Percentiles rank a stretch among this genome's conserved stretches.
phyloP scores from a whole-genome alignment of 2,113 vertebrate genomes.

The Turdus rufiventris region DNA sequence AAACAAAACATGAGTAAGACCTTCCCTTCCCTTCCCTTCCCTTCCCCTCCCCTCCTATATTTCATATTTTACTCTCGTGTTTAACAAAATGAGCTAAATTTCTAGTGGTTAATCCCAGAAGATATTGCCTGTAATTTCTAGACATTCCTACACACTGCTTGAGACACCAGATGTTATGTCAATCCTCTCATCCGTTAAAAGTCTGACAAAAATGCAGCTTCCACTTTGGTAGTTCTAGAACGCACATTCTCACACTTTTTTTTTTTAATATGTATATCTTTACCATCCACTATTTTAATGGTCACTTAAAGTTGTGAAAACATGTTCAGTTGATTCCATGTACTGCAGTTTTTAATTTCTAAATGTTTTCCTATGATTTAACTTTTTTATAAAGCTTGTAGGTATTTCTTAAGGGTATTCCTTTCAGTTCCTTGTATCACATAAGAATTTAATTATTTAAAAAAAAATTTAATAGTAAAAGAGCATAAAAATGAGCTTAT shows the following conservation, averaged over 20 bases:
- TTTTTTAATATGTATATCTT: neutral
- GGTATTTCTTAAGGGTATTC: neutral
- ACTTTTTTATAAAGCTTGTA: neutral
- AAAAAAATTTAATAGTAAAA: neutral
- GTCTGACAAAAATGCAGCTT: neutral
- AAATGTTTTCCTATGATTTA: neutral
- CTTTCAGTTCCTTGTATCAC: neutral
- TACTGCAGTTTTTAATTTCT: neutral
- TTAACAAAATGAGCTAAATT: neutral
- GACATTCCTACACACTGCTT: neutral
- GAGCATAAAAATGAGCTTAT: neutral
- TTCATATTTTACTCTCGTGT: neutral
- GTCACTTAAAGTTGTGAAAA: neutral
- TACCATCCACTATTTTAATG: neutral
- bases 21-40: neutral
- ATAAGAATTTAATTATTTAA: neutral
- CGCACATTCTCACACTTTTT: neutral
- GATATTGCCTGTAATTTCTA: neutral
- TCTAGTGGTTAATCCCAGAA: neutral
- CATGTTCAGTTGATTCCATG: neutral
- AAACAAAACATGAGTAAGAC: neutral
- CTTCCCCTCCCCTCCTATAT: accelerated
- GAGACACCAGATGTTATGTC: neutral
- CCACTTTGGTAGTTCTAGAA: neutral
- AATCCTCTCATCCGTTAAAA: neutral